These are phyloP conservation scores for Vollenhovia emeryi DNA, from an alignment of 1,140 invertebrate species.

Conservation along the genomic window DNA sequence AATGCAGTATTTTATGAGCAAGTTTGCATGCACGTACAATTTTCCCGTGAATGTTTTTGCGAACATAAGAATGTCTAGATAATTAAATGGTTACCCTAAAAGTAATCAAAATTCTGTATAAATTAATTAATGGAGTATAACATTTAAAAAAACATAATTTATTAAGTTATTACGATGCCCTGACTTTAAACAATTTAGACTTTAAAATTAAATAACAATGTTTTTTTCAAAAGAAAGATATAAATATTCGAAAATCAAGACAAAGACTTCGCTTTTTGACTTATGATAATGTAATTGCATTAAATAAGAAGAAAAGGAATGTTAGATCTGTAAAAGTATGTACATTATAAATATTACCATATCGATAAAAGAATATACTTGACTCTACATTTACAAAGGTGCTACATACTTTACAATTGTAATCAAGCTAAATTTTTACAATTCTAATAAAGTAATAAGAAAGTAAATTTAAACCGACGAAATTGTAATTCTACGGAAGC, in stretches of 20 bases:
- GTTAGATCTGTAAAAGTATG: background rate
- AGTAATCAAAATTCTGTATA: background rate
- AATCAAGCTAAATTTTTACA: constrained; percentile 21
- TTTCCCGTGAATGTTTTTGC: background rate
- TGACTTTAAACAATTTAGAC: background rate
- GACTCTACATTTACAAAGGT: background rate
- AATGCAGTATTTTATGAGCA: background rate
- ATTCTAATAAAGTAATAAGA: constrained; percentile 40
- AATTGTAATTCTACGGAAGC: background rate
- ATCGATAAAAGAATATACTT: constrained; percentile 1
- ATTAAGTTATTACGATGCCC: background rate
- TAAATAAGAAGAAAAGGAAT: background rate
- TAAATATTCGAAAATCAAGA: background rate
- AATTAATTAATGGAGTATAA: background rate
- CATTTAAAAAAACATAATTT: background rate
- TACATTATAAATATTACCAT: background rate
- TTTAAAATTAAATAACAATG: background rate
- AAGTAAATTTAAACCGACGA: constrained; percentile 12
- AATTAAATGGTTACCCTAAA: background rate
- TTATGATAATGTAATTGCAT: background rate
- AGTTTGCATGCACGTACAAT: background rate
- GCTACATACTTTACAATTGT: constrained; percentile 13
- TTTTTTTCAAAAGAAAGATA: background rate
- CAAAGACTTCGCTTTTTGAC: background rate
- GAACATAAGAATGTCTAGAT: background rate